A percentile compares a stretch with the other conserved stretches of the same genome.
phyloP scores from a whole-genome alignment of 2,888 invertebrate species.

The Hyalella azteca region DNA sequence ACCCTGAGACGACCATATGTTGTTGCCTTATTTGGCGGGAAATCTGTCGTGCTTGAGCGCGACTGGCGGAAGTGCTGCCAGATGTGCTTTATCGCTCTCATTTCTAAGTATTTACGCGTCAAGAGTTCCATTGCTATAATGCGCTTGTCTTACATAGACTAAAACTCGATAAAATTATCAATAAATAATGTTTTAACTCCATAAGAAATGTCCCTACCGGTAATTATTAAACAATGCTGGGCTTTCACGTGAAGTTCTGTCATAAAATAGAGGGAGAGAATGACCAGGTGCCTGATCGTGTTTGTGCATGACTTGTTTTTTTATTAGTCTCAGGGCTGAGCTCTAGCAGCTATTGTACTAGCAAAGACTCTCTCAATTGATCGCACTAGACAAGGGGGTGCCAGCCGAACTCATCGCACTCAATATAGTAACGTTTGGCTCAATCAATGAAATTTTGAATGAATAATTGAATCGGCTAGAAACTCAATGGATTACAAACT shows the following conservation, averaged over 20 bases:
- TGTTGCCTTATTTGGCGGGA: conserved; percentile 24
- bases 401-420: neutral
- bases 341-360: neutral
- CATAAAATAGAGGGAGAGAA: neutral
- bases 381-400: neutral
- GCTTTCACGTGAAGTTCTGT: neutral
- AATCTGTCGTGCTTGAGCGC: conserved; percentile 20
- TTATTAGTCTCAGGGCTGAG: conserved; percentile 3
- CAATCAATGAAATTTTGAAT: too few species aligned
- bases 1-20: conserved; percentile 11
- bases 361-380: conserved; percentile 10
- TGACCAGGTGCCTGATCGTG: conserved; percentile 8
- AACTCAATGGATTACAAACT: too few species aligned
- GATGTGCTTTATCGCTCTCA: neutral
- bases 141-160: too few species aligned
- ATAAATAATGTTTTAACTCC: too few species aligned
- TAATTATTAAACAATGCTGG: too few species aligned
- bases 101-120: neutral
- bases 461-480: too few species aligned
- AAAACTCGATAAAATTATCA: too few species aligned
- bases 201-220: too few species aligned
- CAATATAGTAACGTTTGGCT: neutral
- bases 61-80: conserved; percentile 36
- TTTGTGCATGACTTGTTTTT: conserved; percentile 12
- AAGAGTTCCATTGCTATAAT: too few species aligned